These are phyloP conservation scores for Xyrauchen texanus DNA, from an alignment of 2,113 vertebrate genomes.

Conservation along the genomic window DNA sequence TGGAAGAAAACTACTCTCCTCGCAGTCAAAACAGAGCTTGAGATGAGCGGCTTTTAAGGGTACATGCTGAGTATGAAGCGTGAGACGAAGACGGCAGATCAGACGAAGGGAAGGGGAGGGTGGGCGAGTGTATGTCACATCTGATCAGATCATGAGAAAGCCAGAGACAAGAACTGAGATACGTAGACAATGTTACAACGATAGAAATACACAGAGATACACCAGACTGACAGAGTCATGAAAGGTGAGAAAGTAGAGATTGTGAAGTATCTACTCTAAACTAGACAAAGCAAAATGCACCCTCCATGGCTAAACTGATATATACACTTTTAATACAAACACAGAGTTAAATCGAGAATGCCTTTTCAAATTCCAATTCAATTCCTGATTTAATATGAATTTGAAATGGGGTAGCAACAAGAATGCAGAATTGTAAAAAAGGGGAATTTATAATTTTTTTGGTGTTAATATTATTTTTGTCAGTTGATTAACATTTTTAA, in stretches of 20 bases:
- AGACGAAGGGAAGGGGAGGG: constrained; percentile 1
- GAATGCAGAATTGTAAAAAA: no score
- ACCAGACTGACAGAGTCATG: not conserved
- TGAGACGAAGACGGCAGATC: constrained; percentile 33
- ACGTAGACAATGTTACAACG: not conserved
- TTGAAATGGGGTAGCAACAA: no score
- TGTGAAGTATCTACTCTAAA: not conserved
- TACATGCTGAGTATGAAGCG: constrained; percentile 40
- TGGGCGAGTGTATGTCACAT: constrained; percentile 55
- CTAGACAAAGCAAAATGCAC: not conserved
- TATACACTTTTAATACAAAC: not conserved
- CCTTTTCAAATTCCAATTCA: no score
- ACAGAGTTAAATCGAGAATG: not conserved
- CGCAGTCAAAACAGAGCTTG: constrained; percentile 66
- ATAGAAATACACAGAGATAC: not conserved
- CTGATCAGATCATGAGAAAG: constrained; percentile 65
- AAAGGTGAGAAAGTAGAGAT: not conserved
- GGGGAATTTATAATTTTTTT: no score
- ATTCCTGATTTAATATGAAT: no score
- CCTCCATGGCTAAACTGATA: not conserved
- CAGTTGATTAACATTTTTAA: no score
- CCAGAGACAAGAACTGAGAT: constrained; percentile 52
- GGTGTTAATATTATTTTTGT: no score
- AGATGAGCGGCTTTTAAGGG: constrained; percentile 52
- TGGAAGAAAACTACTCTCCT: constrained; percentile 46